Percentiles rank a stretch among this genome's conserved stretches.
phyloP scores from a whole-genome alignment of 2,888 invertebrate genomes.

The Eupithecia inturbata region DNA sequence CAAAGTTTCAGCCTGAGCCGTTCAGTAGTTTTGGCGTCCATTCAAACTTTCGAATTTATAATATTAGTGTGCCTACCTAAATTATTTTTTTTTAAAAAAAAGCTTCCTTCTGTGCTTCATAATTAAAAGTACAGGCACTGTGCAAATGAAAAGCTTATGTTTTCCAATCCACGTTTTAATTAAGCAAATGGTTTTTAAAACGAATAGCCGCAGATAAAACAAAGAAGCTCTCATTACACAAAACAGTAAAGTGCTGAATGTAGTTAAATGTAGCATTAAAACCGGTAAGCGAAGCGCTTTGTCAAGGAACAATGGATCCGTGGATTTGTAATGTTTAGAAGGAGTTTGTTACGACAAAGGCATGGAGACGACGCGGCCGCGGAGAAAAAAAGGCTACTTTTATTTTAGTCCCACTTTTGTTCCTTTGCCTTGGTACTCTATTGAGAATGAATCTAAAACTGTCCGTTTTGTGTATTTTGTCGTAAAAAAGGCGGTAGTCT shows the following conservation, averaged over 20 bases:
- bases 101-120: background rate
- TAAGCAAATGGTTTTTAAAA: constrained; percentile 2
- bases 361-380: background rate
- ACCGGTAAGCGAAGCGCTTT: constrained; percentile 28
- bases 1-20: too few species aligned
- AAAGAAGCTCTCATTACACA: constrained; percentile 39
- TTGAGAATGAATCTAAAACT: background rate
- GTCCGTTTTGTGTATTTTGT: background rate
- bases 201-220: constrained; percentile 24
- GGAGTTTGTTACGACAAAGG: background rate
- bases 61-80: too few species aligned
- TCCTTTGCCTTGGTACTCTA: background rate
- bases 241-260: constrained; percentile 38
- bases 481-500: background rate
- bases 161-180: constrained; percentile 3
- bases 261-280: constrained; percentile 33
- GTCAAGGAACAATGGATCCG: constrained; percentile 28
- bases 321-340: constrained; percentile 6
- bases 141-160: background rate
- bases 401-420: background rate
- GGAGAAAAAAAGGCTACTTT: background rate
- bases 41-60: too few species aligned
- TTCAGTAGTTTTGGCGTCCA: too few species aligned
- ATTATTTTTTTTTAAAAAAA: too few species aligned
- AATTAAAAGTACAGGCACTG: background rate